phyloP scores from a whole-genome alignment of 1,140 invertebrate species.

The Pogonognathellus flavescens region DNA sequence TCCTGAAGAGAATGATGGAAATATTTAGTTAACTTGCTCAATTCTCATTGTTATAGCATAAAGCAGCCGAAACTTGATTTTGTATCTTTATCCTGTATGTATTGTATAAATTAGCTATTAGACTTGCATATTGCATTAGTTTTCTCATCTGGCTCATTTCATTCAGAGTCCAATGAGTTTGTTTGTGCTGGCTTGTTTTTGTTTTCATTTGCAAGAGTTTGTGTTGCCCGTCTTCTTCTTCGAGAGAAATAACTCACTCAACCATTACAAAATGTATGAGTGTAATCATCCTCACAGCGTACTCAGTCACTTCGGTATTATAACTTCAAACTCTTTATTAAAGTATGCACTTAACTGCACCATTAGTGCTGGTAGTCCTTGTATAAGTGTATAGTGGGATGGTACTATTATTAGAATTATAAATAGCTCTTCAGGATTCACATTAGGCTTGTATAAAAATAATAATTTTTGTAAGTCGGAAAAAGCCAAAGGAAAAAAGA shows the following conservation, averaged over 20 bases:
- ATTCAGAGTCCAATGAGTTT: background rate
- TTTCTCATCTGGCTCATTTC: conserved; percentile 10
- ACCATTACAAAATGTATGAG: conserved; percentile 14
- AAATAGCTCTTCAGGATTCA: background rate
- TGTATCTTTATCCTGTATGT: background rate
- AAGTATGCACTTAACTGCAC: too few relatives aligned
- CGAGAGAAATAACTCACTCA: background rate
- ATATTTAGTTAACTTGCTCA: too few relatives aligned
- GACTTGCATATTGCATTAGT: background rate
- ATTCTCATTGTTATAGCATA: too few relatives aligned
- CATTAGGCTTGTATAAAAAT: too few relatives aligned
- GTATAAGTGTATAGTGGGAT: background rate
- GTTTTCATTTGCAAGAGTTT: background rate
- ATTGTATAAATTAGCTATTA: conserved; percentile 14
- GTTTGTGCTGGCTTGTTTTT: background rate
- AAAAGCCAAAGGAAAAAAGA: background rate
- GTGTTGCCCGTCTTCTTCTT: background rate
- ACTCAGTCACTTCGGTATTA: too few relatives aligned
- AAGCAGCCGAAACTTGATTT: too few relatives aligned
- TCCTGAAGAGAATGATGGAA: too few relatives aligned
- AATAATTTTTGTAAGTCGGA: too few relatives aligned
- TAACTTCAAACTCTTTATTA: background rate
- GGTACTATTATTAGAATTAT: background rate
- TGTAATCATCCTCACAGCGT: conserved; percentile 28
- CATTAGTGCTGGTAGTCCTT: background rate